Base-by-base conservation (phyloP, 1,140 invertebrate genomes). In the Orchesella cincta region DNA sequence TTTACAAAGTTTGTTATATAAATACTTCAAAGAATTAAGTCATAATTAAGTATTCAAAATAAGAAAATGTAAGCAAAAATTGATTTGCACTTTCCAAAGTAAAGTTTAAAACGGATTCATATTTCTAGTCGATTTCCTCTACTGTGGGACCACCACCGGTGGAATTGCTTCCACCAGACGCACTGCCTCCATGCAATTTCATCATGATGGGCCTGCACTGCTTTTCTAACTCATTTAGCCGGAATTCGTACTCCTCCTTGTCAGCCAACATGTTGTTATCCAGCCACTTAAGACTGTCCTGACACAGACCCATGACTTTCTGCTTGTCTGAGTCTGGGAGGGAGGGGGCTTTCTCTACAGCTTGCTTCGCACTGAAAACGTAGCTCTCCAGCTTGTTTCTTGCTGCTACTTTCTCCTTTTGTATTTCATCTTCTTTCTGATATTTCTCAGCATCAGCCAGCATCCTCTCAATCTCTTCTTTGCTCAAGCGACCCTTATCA, bases 401-500 rank as follows among this genome's bases (percentile, higher is more conserved):
- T 1, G 90, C 86, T 73, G 88, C 84, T 18, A 96, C 90, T 70
- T 89, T 88, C 74, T 91, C 88, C 71, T 87, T 88, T 74, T 90
- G 89, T 51, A 88, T 88, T 46, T 92, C 90, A 81, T 92, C 91
- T 83, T 92, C 90, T 29, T 87, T 86, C 79, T 89, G 89, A 82
- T 91, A 92, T 78, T 89, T 90, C 79, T 92, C 91, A 14, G 92
- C 91, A 46, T 93, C 92, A n/a, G 88, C 85, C 18, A 98, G 88
- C 96, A 98, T 98, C 35, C 91, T 88, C 82, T 97, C 94, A 81
- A 98, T 98, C 82, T 98, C 95, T 29, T 93, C 92, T 84, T 96
- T 95, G 31, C 90, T 92, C 1, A 98, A 87, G 29, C 95, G 90
- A 1, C 95, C 94, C 84, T 96, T 97, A 84, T 98, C 95, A 83